Evolutionary conservation across 2,113 vertebrate genomes (phyloP).

Genomic region (Bos indicus): DNA sequence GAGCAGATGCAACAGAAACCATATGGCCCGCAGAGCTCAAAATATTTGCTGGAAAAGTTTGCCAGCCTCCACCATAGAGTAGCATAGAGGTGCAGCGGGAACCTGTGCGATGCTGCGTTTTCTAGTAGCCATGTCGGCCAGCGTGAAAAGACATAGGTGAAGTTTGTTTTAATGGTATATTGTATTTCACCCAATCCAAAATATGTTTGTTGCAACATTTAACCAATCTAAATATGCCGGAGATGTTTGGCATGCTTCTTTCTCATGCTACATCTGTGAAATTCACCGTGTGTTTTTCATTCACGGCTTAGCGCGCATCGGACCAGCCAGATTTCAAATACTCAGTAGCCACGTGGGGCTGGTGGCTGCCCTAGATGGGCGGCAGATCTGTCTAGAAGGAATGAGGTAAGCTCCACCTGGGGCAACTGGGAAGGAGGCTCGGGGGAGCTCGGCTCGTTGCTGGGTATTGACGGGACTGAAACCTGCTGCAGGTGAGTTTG

Average conservation of each 20-base stretch:
- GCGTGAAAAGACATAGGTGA: neutral
- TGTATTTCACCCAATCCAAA: neutral
- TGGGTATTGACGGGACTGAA: neutral
- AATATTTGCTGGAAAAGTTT: neutral
- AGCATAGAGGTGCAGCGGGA: accelerated
- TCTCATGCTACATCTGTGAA: neutral
- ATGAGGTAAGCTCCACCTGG: neutral
- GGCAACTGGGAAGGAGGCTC: neutral
- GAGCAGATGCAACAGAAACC: neutral
- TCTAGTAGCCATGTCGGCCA: accelerated
- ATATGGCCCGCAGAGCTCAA: neutral
- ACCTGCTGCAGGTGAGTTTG: neutral
- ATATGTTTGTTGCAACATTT: neutral
- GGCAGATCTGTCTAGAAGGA: neutral
- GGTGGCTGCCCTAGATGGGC: neutral
- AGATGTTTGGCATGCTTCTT: neutral
- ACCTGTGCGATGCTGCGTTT: accelerated
- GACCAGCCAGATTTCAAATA: neutral
- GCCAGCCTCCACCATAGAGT: neutral
- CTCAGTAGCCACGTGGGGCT: neutral
- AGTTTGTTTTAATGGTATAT: accelerated
- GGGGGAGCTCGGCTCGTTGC: neutral
- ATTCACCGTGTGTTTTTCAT: neutral
- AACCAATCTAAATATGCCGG: accelerated
- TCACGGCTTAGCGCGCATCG: accelerated